Conservation (phyloP, 2,797 vertebrate species). For the Menidia menidia region DNA sequence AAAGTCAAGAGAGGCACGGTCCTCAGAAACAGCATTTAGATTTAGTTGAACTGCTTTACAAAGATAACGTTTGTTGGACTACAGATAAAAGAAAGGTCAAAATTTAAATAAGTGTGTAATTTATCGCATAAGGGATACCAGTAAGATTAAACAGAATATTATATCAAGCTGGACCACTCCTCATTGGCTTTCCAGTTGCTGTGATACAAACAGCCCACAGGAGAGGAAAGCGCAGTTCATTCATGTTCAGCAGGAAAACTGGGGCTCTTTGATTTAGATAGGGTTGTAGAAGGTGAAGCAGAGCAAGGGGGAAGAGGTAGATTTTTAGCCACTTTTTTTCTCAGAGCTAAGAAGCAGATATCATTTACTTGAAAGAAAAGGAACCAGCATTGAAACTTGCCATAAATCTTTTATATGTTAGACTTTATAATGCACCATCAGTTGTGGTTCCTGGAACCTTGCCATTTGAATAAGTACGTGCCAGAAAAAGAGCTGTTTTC, state of each 20-base stretch:
- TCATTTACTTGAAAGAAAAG: conserved; percentile 66
- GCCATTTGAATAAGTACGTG: conserved; percentile 79
- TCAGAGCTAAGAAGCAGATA: conserved; percentile 49
- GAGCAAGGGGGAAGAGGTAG: conserved; percentile 50
- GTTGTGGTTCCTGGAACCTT: conserved; percentile 74
- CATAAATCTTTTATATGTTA: conserved; percentile 68
- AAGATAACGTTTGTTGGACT: background rate
- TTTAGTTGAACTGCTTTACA: conserved; percentile 4
- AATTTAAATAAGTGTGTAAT: conserved; percentile 11
- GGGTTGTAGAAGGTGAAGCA: conserved; percentile 64
- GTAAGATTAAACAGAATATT: conserved; percentile 64
- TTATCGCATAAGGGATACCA: conserved; percentile 32
- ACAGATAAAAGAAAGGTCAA: conserved; percentile 17
- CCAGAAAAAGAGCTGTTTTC: conserved; percentile 74
- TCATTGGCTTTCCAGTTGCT: conserved; percentile 66
- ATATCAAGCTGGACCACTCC: conserved; percentile 49
- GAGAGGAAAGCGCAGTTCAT: conserved; percentile 69
- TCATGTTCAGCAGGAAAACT: conserved; percentile 75
- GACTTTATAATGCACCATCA: conserved; percentile 75
- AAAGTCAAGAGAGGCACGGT: background rate
- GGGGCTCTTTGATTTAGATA: conserved; percentile 69
- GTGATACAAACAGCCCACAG: conserved; percentile 68
- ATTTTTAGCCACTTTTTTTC: conserved; percentile 55
- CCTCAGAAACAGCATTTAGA: background rate
- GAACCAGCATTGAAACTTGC: conserved; percentile 60